Evolutionary conservation across 2,888 invertebrate species (phyloP), one percentile per base, ranked within the genome.

Genomic region (Sicus ferrugineus): DNA sequence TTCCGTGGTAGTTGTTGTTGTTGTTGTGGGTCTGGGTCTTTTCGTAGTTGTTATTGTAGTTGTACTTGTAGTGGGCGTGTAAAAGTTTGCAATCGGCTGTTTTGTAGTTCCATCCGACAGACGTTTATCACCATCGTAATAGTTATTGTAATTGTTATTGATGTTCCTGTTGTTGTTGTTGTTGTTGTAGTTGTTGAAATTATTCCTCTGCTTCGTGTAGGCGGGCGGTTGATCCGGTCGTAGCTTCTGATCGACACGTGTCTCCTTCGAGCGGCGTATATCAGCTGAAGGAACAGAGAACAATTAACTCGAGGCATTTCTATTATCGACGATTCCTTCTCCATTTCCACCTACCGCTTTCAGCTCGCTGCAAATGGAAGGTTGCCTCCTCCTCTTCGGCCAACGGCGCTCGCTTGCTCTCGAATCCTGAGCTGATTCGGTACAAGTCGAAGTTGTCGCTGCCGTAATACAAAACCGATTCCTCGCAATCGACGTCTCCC

Each of bases 381-480:
- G 91, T 90, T 73, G 90, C 87, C 84, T 92, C 92, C 74, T 92
- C 91, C 80, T 92, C 92, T 59, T 88, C 87, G 56, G 85, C 84
- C 62, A 86, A 82, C 75, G 86, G 87, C 38, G 89, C 88, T 75
- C 90, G 89, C 83, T 90, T 91, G 71, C 89, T 90, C 82, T 91
- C 91, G 81, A 88, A 90, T 79, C 92, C 92, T 77, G 92, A 92
- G 82, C 93, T 93, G 75, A 92, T 88, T 80, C 91, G 90, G 87
- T 93, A 94, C 79, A 94, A 88, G 88, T 94, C 94, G 81, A 94
- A 93, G 87, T 93, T 93, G 87, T 94, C 93, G 83, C 93, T 93
- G 76, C 90, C 89, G 81, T 91, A 91, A 86, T 92, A 93, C 76
- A 93, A 87, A 56, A 93, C 92, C 19, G 92, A 90, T 42, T 93